Percentiles rank a stretch among this genome's conserved stretches.
These are phyloP conservation scores for Etia nguti DNA, from an alignment of 2,113 vertebrate species.

Conservation along the genomic window DNA sequence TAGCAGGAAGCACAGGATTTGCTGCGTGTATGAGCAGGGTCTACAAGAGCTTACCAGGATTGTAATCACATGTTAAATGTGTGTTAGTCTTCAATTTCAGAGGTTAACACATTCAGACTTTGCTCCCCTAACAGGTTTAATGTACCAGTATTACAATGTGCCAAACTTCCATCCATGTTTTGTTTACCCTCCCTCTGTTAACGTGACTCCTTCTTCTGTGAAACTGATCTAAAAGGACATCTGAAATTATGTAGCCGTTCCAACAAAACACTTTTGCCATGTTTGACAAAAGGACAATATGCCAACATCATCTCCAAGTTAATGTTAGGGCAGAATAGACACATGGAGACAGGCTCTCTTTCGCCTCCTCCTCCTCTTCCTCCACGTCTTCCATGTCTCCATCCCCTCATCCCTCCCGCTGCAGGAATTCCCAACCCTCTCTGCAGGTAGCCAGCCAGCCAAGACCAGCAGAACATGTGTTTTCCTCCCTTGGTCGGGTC, in stretches of 20 bases:
- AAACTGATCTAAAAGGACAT: neutral
- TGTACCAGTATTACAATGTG: neutral
- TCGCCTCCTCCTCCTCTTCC: constrained; percentile 32
- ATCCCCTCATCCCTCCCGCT: constrained; percentile 70
- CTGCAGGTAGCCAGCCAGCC: constrained; percentile 82
- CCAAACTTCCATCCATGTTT: neutral
- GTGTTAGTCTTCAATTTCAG: constrained; percentile 8
- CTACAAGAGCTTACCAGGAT: constrained; percentile 29
- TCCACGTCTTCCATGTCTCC: constrained; percentile 60
- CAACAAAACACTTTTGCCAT: neutral
- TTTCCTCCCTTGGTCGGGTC: constrained; percentile 81
- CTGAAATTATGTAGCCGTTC: constrained; percentile 16
- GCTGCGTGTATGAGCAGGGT: constrained; percentile 1
- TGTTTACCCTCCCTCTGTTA: neutral
- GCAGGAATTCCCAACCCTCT: constrained; percentile 81
- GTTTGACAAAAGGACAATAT: constrained; percentile 37
- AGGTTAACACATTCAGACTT: constrained; percentile 39
- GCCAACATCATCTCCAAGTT: constrained; percentile 31
- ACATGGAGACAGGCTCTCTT: constrained; percentile 44
- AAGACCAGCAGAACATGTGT: constrained; percentile 87
- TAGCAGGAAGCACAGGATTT: constrained; percentile 46
- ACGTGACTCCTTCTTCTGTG: neutral
- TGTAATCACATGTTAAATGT: constrained; percentile 23
- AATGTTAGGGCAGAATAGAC: constrained; percentile 48
- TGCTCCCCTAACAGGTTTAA: constrained; percentile 6